Evolutionary conservation across 2,888 invertebrate species (phyloP), one percentile per base, ranked within the genome.

Genomic region (Stenodera caucasica): DNA sequence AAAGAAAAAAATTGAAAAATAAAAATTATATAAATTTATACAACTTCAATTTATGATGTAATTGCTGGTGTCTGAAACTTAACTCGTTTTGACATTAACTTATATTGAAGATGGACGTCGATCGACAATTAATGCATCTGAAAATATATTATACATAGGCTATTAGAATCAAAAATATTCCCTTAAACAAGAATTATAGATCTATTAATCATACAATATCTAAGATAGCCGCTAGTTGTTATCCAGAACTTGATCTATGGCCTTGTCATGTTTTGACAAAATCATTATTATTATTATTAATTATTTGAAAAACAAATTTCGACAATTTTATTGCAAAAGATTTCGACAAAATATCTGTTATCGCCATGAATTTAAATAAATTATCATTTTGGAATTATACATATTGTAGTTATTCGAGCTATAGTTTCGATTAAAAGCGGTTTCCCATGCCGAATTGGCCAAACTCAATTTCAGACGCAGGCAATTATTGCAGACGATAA

Each of bases 101-200:
- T 72, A 69, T 71, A 65, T 68, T 66, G 68, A 72, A 77, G 76
- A 77, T 75, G 75, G 75, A 77, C 73, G 73, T 70, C 70, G 70
- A 68, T 68, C 72, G 73, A 77, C 77, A 77, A 77, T 77, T 77
- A 77, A 77, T 77, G 76, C 70, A 73, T 68, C 74, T 74, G 68
- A 76, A 76, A 76, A n/a, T 75, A 75, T 76, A 77, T 77, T 75
- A 75, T 71, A 66, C 67, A 69, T n/a, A n/a, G 72, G 70, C 74
- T 74, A 76, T 76, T 75, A 73, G 74, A 62, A 67, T 67, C 67
- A 60, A 67, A 67, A 71, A 70, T 69, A 69, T 74, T 76, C 77
- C 77, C 77, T 77, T 78, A 76, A 72, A 68, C 71, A 64, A 73
- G 74, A 76, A 73, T 75, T 76, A 76, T 75, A 70, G 75, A 74